Conservation (phyloP, 2,888 invertebrate species). For the Sinohyriopsis cumingii region DNA sequence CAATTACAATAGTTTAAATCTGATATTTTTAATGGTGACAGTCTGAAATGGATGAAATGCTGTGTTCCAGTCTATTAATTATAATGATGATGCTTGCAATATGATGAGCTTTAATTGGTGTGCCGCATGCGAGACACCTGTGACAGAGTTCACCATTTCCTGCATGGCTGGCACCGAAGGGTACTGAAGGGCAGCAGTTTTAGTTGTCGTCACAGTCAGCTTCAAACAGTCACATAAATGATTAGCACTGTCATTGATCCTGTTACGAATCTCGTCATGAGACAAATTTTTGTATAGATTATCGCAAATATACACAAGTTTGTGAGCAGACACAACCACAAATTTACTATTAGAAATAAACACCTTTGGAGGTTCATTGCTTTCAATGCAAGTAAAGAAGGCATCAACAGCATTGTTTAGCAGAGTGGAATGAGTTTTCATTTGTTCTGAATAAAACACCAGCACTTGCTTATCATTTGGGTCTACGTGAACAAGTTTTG, state of each 20-base stretch:
- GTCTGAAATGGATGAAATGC: too few species aligned
- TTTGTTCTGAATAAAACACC: slow-evolving; percentile 89
- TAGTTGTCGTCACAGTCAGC: slow-evolving; percentile 88
- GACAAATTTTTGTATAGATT: slow-evolving; percentile 90
- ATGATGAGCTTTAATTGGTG: slow-evolving; percentile 80
- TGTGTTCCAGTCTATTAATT: slow-evolving; percentile 5
- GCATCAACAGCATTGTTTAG: slow-evolving; percentile 92
- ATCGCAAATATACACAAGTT: slow-evolving; percentile 94
- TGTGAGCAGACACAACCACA: slow-evolving; percentile 93
- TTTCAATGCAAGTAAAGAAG: slow-evolving; percentile 91
- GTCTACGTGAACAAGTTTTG: slow-evolving; percentile 66
- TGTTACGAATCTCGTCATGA: slow-evolving; percentile 80
- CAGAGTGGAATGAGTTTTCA: slow-evolving; percentile 84
- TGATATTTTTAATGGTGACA: too few species aligned
- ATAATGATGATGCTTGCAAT: slow-evolving; percentile 58
- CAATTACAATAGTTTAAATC: too few species aligned
- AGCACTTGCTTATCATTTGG: slow-evolving; percentile 88
- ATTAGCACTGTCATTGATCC: slow-evolving; percentile 66
- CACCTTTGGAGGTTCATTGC: slow-evolving; percentile 92
- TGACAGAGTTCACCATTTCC: slow-evolving; percentile 93
- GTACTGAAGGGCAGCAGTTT: slow-evolving; percentile 91
- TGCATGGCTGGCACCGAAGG: slow-evolving; percentile 92
- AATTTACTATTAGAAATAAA: slow-evolving; percentile 95
- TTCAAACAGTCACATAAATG: slow-evolving; percentile 68
- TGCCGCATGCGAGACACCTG: slow-evolving; percentile 88